Evolutionary conservation across 2,888 invertebrate species (phyloP), one percentile per base, ranked within the genome.

Genomic region (Platycheirus albimanus): DNA sequence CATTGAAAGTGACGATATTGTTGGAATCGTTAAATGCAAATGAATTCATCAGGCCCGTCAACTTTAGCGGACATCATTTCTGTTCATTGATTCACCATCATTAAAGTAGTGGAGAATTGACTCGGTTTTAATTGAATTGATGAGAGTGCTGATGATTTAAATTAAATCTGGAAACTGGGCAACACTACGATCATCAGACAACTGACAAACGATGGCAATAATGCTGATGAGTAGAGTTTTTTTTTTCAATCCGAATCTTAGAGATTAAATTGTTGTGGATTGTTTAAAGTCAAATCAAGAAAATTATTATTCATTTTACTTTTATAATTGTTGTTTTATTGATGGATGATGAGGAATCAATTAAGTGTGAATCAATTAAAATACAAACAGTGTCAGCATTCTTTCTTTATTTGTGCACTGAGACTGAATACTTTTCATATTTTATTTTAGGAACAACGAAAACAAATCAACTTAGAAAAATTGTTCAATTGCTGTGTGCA

Each of bases 81-180:
- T 43, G 1, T 15, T 13, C 11, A 45, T 43, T 38, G 17, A 61
- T 45, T 58, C 43, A 43, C 4, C 61, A 30, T 61, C 30, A 30
- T 45, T 30, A 30, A 30, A 30, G 19, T 17, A 30, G n/a, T 13
- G 17, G 17, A 15, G 20, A 7, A 11, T 2, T 11, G 28, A 43
- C 7, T n/a, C 61, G 10, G 41, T 58, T 24, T 30, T 30, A 45
- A 45, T 45, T 61, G 28, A 30, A 61, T 30, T 43, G 43, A 58
- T 43, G 17, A 11, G 38, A 41, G 28, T 43, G 41, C 15, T 56
- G 41, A 41, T 41, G 45, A 45, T 15, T 45, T 19, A 45, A 61
- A 45, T 43, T 30, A 61, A 28, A 30, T 17, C 28, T 45, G 38
- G 28, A 13, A 43, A 20, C 15, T 54, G 20, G 11, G 15, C 24